Evolutionary conservation across 1,140 invertebrate genomes (phyloP).

Genomic region (Caerostris darwini): DNA sequence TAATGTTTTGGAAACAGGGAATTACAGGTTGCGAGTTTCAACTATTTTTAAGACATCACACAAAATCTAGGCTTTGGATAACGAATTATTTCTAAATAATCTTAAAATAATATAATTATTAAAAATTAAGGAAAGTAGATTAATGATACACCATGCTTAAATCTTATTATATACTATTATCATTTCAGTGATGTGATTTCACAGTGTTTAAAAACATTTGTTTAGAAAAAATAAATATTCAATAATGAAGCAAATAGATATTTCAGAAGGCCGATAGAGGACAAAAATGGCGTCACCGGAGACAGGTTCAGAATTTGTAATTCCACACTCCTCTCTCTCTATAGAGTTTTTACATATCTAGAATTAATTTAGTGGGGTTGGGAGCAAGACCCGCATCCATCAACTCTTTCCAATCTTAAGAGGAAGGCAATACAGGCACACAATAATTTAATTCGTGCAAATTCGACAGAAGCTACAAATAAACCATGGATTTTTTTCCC

Average conservation of each 20-base stretch:
- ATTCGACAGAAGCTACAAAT: background rate
- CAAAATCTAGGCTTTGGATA: too few species aligned
- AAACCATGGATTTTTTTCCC: background rate
- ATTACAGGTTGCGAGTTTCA: too few species aligned
- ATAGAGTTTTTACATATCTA: background rate
- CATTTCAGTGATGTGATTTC: too few species aligned
- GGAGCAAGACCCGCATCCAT: constrained; percentile 40
- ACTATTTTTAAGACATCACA: too few species aligned
- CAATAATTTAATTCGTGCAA: constrained; percentile 27
- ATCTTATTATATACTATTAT: too few species aligned
- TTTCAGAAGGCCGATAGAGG: background rate
- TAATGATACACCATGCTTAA: too few species aligned
- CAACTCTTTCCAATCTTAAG: constrained; percentile 5
- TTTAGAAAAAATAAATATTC: too few species aligned
- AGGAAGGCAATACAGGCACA: background rate
- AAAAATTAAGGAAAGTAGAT: too few species aligned
- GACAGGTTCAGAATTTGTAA: background rate
- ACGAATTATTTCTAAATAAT: too few species aligned
- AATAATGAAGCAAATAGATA: background rate
- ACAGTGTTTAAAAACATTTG: too few species aligned
- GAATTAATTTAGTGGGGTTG: constrained; percentile 33
- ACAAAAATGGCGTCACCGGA: background rate
- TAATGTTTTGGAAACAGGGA: too few species aligned
- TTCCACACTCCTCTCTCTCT: background rate
- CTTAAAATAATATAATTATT: too few species aligned